A percentile compares a stretch with the other conserved stretches of the same genome.
phyloP scores from a whole-genome alignment of 2,113 vertebrate species.

The Micromys minutus region DNA sequence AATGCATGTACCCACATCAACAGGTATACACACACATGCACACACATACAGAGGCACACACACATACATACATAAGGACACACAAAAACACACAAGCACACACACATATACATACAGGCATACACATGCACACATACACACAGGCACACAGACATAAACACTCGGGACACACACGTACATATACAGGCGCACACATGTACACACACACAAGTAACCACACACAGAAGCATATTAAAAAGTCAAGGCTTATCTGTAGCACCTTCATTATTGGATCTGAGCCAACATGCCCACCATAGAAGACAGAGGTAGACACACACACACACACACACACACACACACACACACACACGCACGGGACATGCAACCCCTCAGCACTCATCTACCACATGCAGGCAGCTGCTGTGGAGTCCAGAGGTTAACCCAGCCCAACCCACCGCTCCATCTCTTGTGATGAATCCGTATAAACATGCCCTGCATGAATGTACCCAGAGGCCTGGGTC shows the following conservation, averaged over 20 bases:
- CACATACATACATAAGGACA: too few species aligned
- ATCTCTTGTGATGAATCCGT: conserved; percentile 3
- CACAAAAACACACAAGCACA: too few species aligned
- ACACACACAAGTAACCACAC: neutral
- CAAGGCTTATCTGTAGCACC: neutral
- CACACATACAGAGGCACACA: neutral
- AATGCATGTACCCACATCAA: too few species aligned
- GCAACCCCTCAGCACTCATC: neutral
- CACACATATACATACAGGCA: neutral
- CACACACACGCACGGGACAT: neutral
- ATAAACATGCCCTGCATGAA: neutral
- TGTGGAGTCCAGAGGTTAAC: conserved; percentile 22
- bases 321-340: too few species aligned
- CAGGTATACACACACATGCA: too few species aligned
- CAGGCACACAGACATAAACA: neutral
- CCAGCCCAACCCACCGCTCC: conserved; percentile 41
- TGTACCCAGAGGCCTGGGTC: conserved; percentile 37
- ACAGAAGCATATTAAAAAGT: neutral
- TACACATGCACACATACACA: accelerated
- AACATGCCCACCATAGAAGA: neutral
- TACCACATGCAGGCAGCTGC: conserved; percentile 35
- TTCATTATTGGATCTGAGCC: neutral
- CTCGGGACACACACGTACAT: too few species aligned
- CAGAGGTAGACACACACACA: too few species aligned
- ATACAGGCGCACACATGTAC: too few species aligned